Percentiles rank a stretch among this genome's conserved stretches.
phyloP scores from a whole-genome alignment of 2,888 invertebrate genomes.

The Lomographa bimaculata region DNA sequence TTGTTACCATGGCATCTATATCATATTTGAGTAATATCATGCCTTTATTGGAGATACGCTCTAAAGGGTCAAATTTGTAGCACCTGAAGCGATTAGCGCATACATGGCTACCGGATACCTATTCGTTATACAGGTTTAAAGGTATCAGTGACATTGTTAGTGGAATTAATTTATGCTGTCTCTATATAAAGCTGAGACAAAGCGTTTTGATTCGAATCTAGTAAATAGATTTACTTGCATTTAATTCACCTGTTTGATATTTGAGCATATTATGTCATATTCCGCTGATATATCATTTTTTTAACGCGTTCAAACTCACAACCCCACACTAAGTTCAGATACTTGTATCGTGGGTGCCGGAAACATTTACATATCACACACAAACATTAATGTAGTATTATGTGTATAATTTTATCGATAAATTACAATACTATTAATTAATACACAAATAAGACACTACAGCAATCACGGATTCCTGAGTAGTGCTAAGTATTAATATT shows the following conservation, averaged over 20 bases:
- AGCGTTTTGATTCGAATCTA: not conserved
- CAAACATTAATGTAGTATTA: too few species aligned
- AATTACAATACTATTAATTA: too few species aligned
- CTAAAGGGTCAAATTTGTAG: constrained; percentile 50
- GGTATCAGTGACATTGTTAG: constrained; percentile 14
- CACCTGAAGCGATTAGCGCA: constrained; percentile 45
- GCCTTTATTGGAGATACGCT: constrained; percentile 61
- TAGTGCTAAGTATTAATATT: too few species aligned
- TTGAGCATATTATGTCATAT: too few species aligned
- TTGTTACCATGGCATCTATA: constrained; percentile 73
- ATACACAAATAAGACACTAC: too few species aligned
- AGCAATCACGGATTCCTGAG: too few species aligned
- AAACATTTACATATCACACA: too few species aligned
- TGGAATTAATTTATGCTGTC: constrained; percentile 21
- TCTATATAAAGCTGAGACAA: not conserved
- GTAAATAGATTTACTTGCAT: constrained; percentile 12
- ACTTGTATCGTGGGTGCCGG: too few species aligned
- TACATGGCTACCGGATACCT: constrained; percentile 22
- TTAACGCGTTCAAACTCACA: too few species aligned
- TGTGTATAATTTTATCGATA: too few species aligned
- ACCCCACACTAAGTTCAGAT: too few species aligned
- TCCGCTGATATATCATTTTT: too few species aligned
- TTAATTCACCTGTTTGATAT: constrained; percentile 4
- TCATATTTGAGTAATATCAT: constrained; percentile 67
- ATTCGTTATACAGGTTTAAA: constrained; percentile 2